phyloP scores from a whole-genome alignment of 1,140 invertebrate genomes.

The Drosophila parvula region DNA sequence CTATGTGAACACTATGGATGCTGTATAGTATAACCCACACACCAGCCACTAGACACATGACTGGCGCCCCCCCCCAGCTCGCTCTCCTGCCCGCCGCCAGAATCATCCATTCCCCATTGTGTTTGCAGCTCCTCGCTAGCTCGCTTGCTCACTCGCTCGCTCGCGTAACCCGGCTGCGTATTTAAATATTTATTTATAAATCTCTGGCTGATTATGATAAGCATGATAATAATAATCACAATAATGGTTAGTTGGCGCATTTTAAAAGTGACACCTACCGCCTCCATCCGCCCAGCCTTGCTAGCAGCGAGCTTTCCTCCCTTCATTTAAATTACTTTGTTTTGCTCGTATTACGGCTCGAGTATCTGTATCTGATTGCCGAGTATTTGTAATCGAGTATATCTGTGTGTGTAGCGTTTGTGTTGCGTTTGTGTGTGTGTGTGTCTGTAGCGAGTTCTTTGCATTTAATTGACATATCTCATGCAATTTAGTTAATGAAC shows the following conservation, averaged over 20 bases:
- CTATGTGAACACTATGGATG: conserved; percentile 1
- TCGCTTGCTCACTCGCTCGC: conserved; percentile 33
- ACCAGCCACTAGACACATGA: conserved; percentile 61
- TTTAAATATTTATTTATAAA: conserved; percentile 83
- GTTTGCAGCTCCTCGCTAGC: conserved; percentile 47
- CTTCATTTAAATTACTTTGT: conserved; percentile 65
- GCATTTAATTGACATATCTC: conserved; percentile 69
- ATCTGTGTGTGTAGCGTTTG: too few species aligned
- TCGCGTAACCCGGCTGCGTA: conserved; percentile 76
- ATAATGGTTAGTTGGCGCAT: conserved; percentile 65
- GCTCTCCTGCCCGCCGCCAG: not conserved
- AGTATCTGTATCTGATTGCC: conserved; percentile 26
- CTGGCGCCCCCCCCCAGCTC: conserved; percentile 9
- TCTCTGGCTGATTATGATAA: conserved; percentile 74
- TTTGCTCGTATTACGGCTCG: conserved; percentile 31
- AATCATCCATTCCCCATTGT: conserved; percentile 32
- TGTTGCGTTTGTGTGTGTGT: conserved; percentile 9
- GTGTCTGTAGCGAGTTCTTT: conserved; percentile 56
- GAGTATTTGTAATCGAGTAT: not conserved
- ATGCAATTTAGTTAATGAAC: conserved; percentile 71
- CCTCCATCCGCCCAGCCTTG: not conserved
- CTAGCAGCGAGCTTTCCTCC: not conserved
- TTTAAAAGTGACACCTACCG: conserved; percentile 43
- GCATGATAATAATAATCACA: conserved; percentile 69
- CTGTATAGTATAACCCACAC: conserved; percentile 10